Evolutionary conservation across 1,140 invertebrate species (phyloP).

Genomic region (Drosophila willistoni): DNA sequence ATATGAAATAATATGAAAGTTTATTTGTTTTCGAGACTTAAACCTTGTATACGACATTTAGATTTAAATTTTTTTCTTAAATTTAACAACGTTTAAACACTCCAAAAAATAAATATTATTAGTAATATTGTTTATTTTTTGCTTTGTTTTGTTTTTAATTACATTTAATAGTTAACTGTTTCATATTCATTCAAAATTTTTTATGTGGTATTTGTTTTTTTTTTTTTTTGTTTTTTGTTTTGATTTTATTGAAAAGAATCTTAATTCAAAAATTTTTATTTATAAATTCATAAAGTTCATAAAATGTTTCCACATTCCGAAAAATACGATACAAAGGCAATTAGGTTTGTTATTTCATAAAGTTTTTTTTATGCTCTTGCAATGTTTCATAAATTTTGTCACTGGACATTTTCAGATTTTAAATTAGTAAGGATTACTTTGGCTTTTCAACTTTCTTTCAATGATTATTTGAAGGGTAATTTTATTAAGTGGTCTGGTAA

Average conservation of each 20-base stretch:
- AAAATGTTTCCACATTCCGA: slow-evolving; percentile 71
- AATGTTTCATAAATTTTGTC: neutral
- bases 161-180: slow-evolving; percentile 82
- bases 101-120: slow-evolving; percentile 81
- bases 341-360: slow-evolving; percentile 61
- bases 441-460: too few species aligned
- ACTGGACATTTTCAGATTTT: too few species aligned
- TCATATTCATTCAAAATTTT: slow-evolving; percentile 51
- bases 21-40: slow-evolving; percentile 12
- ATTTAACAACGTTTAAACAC: slow-evolving; percentile 78
- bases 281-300: slow-evolving; percentile 73
- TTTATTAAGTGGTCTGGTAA: too few species aligned
- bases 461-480: too few species aligned
- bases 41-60: slow-evolving; percentile 7
- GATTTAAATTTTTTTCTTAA: slow-evolving; percentile 50
- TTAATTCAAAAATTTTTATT: slow-evolving; percentile 53
- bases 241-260: slow-evolving; percentile 75
- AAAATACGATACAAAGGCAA: slow-evolving; percentile 80
- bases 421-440: too few species aligned
- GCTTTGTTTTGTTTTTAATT: slow-evolving; percentile 58
- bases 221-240: slow-evolving; percentile 39
- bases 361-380: neutral
- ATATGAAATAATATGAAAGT: slow-evolving; percentile 53
- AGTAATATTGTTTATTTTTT: slow-evolving; percentile 64
- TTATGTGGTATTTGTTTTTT: slow-evolving; percentile 30